Base-by-base conservation (phyloP, 2,113 vertebrate species). In the Turnix velox region DNA sequence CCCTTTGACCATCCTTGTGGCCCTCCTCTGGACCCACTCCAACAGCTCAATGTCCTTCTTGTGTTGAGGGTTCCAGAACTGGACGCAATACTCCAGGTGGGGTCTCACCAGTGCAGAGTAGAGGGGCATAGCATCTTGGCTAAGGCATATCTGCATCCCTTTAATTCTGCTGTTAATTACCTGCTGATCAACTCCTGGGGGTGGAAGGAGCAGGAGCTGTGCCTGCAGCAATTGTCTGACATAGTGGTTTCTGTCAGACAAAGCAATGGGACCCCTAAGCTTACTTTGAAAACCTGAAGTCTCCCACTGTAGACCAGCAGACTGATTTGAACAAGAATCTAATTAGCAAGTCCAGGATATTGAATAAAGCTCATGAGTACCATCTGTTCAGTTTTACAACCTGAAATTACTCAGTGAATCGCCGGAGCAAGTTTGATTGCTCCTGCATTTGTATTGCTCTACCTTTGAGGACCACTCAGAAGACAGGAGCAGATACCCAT, bases 141-240 rank as follows among this genome's bases (percentile, higher is more conserved):
- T 78, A 62, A 81, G 90, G 79, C 10, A 20, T 80, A 93, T 52
- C 85, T 93, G 82, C 65, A 37, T 83, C 62, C 78, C 63, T 95
- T 93, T 96, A 95, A 95, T 93, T 93, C 58, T 18, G 40, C 57
- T 93, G 88, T 89, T 95, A 94, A 96, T 96, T 94, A 86, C 82
- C 62, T 84, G 61, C 75, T 93, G 90, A 81, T 87, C 9, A 2
- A 76, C 78, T 94, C 85, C 76, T 85, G 80, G 69, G 69, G 46
- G 69, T 77, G 89, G 68, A 95, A 94, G 48, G 78, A 83, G 84
- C 85, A 90, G 84, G 79, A 92, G 37, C 52, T 39, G 69, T 4
- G 48, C 95, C 87, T 81, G 73, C 61, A 77, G 89, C 85, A 81
- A 82, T 91, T 91, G 59, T 37, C 58, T 88, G 82, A 89, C 15